These are phyloP conservation scores for Nestor notabilis DNA, from an alignment of 2,113 vertebrate species.

Conservation along the genomic window DNA sequence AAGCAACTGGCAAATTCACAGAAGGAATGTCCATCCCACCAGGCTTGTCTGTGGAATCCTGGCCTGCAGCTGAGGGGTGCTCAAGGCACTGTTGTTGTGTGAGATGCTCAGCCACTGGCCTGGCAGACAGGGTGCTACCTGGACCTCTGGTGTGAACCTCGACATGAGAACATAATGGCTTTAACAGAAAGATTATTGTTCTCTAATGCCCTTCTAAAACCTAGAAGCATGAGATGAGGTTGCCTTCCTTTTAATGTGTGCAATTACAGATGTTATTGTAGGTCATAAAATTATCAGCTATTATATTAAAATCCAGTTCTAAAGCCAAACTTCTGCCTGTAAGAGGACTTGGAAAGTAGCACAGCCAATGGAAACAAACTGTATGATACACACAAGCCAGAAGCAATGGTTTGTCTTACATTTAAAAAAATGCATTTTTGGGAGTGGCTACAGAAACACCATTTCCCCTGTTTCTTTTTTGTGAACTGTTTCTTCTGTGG, in stretches of 20 bases:
- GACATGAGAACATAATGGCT: background rate
- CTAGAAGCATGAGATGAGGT: background rate
- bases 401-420: background rate
- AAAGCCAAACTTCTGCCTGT: background rate
- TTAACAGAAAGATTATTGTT: background rate
- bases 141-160: background rate
- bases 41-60: background rate
- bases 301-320: background rate
- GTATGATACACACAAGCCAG: background rate
- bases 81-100: fast-evolving
- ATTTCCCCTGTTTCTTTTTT: background rate
- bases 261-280: background rate
- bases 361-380: background rate
- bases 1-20: background rate
- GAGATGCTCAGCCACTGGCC: background rate
- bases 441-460: background rate
- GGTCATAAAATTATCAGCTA: background rate
- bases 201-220: background rate
- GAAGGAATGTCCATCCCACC: background rate
- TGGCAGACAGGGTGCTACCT: background rate
- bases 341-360: background rate
- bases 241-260: background rate
- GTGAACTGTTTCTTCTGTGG: background rate
- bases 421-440: fast-evolving
- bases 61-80: fast-evolving